These are phyloP conservation scores for Xiphophorus couchianus DNA, from an alignment of 2,113 vertebrate species.

Conservation along the genomic window DNA sequence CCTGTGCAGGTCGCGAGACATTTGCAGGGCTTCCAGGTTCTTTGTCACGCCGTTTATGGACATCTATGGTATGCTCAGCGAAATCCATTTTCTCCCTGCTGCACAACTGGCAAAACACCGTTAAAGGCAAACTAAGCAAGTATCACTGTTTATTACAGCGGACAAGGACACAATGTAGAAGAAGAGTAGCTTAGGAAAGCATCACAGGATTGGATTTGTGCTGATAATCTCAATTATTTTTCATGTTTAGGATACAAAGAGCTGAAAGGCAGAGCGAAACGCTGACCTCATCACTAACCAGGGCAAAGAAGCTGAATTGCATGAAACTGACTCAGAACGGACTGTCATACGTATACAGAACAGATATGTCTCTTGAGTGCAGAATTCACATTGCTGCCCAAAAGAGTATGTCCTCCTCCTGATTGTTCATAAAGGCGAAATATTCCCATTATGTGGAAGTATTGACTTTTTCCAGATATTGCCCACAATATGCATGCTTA, in stretches of 20 bases:
- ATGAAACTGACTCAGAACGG: constrained; percentile 28
- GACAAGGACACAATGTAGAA: constrained; percentile 54
- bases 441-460: background rate
- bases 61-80: constrained; percentile 39
- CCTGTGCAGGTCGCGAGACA: constrained; percentile 44
- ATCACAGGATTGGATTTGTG: constrained; percentile 53
- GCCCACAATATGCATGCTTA: background rate
- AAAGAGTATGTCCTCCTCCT: background rate
- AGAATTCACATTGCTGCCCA: background rate
- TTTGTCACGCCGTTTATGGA: constrained; percentile 58
- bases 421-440: background rate
- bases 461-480: background rate
- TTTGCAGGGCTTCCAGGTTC: constrained; percentile 50
- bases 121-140: constrained; percentile 51
- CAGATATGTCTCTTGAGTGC: constrained; percentile 7
- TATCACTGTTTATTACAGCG: constrained; percentile 52
- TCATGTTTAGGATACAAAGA: constrained; percentile 45
- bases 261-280: constrained; percentile 53
- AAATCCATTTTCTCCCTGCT: constrained; percentile 54
- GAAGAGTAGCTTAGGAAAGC: constrained; percentile 52
- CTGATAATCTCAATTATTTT: constrained; percentile 68
- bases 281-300: constrained; percentile 64
- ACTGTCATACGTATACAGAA: background rate
- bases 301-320: constrained; percentile 48
- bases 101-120: constrained; percentile 48